A percentile compares a stretch with the other conserved stretches of the same genome.
phyloP scores from a whole-genome alignment of 2,113 vertebrate genomes.

The Platanista minor region DNA sequence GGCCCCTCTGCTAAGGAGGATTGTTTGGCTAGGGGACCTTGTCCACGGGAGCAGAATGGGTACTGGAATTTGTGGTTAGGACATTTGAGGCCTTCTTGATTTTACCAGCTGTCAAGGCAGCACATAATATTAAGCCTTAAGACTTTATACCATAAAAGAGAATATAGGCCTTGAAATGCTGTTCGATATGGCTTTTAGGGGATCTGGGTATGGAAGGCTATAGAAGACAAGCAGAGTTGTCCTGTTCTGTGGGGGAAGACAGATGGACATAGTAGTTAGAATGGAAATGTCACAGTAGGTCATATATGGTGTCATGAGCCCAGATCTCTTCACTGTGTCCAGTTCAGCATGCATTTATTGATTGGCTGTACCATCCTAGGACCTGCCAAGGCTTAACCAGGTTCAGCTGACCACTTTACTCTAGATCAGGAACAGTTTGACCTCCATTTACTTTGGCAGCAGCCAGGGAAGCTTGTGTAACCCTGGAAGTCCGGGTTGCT shows the following conservation, averaged over 20 bases:
- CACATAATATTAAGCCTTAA: neutral
- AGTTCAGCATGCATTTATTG: neutral
- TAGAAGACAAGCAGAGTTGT: neutral
- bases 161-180: neutral
- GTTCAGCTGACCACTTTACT: neutral
- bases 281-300: neutral
- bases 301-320: neutral
- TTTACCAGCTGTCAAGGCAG: neutral
- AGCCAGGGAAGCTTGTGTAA: neutral
- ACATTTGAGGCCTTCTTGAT: neutral
- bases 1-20: neutral
- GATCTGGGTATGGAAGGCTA: neutral
- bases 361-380: neutral
- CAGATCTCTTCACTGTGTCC: neutral
- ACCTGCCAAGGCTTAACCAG: neutral
- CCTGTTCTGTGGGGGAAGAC: neutral
- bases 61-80: neutral
- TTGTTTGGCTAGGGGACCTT: neutral
- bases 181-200: neutral
- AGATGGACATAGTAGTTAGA: neutral
- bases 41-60: neutral
- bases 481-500: neutral
- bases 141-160: neutral
- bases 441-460: neutral
- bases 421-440: neutral